Conservation (phyloP, 2,888 invertebrate species). For the Arrhopalites spinosus region DNA sequence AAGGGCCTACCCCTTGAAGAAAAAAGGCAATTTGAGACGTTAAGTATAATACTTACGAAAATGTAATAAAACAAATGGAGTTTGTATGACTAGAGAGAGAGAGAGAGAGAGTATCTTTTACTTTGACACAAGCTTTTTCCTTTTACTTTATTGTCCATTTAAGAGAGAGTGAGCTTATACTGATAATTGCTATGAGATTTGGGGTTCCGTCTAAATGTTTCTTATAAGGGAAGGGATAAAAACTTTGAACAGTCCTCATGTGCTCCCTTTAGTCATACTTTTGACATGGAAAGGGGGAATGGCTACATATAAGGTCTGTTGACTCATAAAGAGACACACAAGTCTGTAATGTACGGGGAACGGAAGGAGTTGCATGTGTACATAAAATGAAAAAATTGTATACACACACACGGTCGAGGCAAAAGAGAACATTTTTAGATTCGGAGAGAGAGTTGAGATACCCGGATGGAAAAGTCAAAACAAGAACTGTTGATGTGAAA, state of each 20-base stretch:
- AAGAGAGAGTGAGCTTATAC: not conserved
- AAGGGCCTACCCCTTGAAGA: not conserved
- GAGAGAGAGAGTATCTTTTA: not conserved
- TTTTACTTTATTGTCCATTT: not conserved
- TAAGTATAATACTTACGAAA: slow-evolving; percentile 17
- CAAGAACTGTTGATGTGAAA: slow-evolving; percentile 43
- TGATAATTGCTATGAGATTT: not conserved
- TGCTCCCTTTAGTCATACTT: slow-evolving; percentile 5
- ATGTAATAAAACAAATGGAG: slow-evolving; percentile 27
- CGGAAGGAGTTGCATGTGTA: not conserved
- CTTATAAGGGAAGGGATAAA: too few species aligned
- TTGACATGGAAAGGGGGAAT: not conserved
- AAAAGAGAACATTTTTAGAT: slow-evolving; percentile 1
- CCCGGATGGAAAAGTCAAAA: slow-evolving; percentile 57
- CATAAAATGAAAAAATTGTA: not conserved
- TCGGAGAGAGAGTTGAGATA: slow-evolving; percentile 19
- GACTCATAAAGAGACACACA: not conserved
- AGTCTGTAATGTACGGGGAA: not conserved
- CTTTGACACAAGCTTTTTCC: too few species aligned
- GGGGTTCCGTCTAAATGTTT: not conserved
- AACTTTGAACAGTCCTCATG: too few species aligned
- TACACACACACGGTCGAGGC: not conserved
- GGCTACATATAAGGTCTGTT: not conserved
- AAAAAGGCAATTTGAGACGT: slow-evolving; percentile 27
- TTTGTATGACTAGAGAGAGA: not conserved